These are phyloP conservation scores for Marronus borbonicus DNA, from an alignment of 2,888 invertebrate species.

Conservation along the genomic window DNA sequence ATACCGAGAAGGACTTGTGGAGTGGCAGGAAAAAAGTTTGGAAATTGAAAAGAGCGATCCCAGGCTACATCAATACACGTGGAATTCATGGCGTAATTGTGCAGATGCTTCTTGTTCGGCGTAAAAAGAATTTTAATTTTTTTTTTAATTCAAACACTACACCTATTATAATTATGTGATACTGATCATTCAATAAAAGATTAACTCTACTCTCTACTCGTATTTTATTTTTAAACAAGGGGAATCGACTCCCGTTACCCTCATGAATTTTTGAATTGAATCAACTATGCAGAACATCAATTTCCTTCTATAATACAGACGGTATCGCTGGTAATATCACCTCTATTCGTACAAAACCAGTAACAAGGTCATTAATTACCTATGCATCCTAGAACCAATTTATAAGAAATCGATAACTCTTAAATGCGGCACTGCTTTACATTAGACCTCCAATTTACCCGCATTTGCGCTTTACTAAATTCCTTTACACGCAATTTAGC, in stretches of 20 bases:
- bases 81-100: constrained; percentile 78
- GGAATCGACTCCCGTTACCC: too few species aligned
- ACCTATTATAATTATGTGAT: neutral
- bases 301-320: too few species aligned
- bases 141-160: neutral
- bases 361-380: constrained; percentile 1
- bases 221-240: too few species aligned
- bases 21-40: constrained; percentile 72
- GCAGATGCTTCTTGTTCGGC: constrained; percentile 60
- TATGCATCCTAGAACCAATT: neutral
- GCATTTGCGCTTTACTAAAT: too few species aligned
- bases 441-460: neutral
- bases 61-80: constrained; percentile 79
- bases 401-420: constrained; percentile 13
- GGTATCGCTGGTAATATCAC: too few species aligned
- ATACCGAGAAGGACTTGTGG: constrained; percentile 73
- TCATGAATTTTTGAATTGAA: too few species aligned
- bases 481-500: too few species aligned
- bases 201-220: neutral
- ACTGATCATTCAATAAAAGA: neutral
- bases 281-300: too few species aligned
- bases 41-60: constrained; percentile 79
- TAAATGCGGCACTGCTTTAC: neutral
- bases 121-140: neutral
- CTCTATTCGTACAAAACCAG: too few species aligned